These are phyloP conservation scores for Chironomus tentans DNA, from an alignment of 2,888 invertebrate genomes.

Conservation along the genomic window DNA sequence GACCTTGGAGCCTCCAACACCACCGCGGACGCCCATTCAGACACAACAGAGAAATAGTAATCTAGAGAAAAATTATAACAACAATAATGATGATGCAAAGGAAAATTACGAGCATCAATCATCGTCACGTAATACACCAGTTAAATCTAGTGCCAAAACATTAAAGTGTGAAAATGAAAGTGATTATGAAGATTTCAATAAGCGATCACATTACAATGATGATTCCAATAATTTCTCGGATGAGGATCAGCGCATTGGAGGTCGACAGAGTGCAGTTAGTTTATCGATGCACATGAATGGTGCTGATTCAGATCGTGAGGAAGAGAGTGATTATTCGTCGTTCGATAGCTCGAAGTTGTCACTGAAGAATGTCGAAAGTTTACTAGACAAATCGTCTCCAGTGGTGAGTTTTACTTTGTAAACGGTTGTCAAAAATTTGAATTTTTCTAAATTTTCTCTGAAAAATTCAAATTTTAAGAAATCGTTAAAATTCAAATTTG, in stretches of 20 bases:
- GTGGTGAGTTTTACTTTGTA: constrained; percentile 28
- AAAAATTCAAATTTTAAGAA: constrained; percentile 1
- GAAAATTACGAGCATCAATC: constrained; percentile 16
- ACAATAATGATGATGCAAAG: constrained; percentile 23
- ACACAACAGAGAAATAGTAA: neutral
- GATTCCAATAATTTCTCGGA: constrained; percentile 18
- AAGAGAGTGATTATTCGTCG: constrained; percentile 4
- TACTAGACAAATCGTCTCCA: constrained; percentile 29
- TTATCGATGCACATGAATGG: constrained; percentile 2
- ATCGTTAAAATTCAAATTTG: too few relatives aligned
- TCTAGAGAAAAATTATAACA: too few relatives aligned
- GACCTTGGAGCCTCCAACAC: constrained; percentile 20
- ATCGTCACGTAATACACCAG: neutral
- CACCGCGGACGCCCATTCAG: constrained; percentile 12
- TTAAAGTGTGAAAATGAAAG: constrained; percentile 18
- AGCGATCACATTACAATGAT: constrained; percentile 2
- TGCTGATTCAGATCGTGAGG: constrained; percentile 14
- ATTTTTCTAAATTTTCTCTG: neutral
- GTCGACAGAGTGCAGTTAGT: constrained; percentile 10
- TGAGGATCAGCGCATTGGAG: neutral
- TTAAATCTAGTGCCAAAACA: neutral
- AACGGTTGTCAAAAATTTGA: too few relatives aligned
- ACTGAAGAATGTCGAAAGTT: constrained; percentile 29
- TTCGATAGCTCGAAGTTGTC: constrained; percentile 27
- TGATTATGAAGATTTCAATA: constrained; percentile 13